These are phyloP conservation scores for Rhopilema esculentum DNA, from an alignment of 30 jellyfish, hydroid and myxozoan species.

Conservation along the genomic window DNA sequence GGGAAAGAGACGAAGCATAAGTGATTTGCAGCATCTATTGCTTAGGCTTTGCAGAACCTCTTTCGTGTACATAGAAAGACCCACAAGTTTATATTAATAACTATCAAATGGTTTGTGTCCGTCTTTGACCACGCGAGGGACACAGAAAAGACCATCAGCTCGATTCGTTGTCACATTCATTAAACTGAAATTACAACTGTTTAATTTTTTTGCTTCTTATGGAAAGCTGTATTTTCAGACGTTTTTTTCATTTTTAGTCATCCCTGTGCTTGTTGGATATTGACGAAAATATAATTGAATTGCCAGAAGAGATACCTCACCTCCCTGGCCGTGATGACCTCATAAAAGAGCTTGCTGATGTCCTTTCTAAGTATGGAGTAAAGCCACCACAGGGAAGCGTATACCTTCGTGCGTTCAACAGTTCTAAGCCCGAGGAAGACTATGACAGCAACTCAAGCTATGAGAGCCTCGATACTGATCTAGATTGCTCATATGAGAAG, in stretches of 20 bases:
- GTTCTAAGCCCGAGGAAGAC: slow-evolving; percentile 45
- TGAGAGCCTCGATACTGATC: slow-evolving; percentile 64
- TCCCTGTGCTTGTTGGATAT: slow-evolving; percentile 92
- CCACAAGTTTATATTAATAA: no score
- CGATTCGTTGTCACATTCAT: no score
- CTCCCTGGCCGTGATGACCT: slow-evolving; percentile 95
- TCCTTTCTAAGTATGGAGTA: slow-evolving; percentile 72
- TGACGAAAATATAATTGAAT: slow-evolving; percentile 86
- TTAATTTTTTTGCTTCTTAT: no score
- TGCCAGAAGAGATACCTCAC: slow-evolving; percentile 95
- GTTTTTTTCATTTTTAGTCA: slow-evolving; percentile 68
- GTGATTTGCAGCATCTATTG: no score
- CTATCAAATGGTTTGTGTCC: no score
- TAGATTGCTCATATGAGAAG: slow-evolving; percentile 74
- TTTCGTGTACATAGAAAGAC: no score
- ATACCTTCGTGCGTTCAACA: slow-evolving; percentile 42
- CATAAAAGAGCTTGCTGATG: slow-evolving; percentile 75
- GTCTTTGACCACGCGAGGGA: no score
- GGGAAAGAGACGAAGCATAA: no score
- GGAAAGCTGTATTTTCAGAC: background rate
- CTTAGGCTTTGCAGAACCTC: no score
- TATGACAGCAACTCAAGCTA: slow-evolving; percentile 66
- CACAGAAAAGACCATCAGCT: no score
- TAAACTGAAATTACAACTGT: no score
- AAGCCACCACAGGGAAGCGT: slow-evolving; percentile 85